Percentiles rank a stretch among this genome's conserved stretches.
These are phyloP conservation scores for Drosophila erecta DNA, from an alignment of 1,140 invertebrate genomes.

Conservation along the genomic window DNA sequence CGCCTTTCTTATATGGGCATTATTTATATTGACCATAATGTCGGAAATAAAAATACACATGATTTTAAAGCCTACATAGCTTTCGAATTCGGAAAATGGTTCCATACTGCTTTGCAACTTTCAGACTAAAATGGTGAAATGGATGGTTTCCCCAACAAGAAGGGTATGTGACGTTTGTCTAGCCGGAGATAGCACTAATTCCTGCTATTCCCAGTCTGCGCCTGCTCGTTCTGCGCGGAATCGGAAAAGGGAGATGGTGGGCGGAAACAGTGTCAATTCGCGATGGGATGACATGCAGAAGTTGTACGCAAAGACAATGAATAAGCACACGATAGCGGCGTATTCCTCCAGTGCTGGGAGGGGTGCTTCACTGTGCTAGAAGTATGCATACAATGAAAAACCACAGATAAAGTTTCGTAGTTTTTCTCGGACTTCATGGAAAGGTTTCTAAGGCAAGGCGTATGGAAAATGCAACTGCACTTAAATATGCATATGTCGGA, in stretches of 20 bases:
- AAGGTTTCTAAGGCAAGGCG: conserved; percentile 44
- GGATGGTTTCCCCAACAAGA: too few species aligned
- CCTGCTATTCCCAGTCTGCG: too few species aligned
- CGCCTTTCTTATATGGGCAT: too few species aligned
- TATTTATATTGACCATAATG: too few species aligned
- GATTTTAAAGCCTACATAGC: too few species aligned
- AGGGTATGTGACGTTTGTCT: neutral
- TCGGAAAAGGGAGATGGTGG: conserved; percentile 2
- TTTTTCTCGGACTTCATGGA: conserved; percentile 12
- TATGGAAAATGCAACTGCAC: conserved; percentile 45
- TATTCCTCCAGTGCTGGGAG: neutral
- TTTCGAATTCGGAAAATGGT: too few species aligned
- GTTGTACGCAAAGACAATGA: conserved; percentile 73
- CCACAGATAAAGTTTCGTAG: conserved; percentile 63
- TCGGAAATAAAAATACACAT: too few species aligned
- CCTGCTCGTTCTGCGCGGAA: neutral
- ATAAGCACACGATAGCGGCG: conserved; percentile 53
- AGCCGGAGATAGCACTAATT: too few species aligned
- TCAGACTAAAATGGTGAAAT: too few species aligned
- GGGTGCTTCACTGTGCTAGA: too few species aligned
- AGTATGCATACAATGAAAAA: conserved; percentile 64
- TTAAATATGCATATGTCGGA: conserved; percentile 12
- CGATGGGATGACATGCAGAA: conserved; percentile 63
- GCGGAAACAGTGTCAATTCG: conserved; percentile 55
- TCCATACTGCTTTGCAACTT: too few species aligned